Evolutionary conservation across 1,140 invertebrate genomes (phyloP).

Genomic region (Saccostrea glomerata): DNA sequence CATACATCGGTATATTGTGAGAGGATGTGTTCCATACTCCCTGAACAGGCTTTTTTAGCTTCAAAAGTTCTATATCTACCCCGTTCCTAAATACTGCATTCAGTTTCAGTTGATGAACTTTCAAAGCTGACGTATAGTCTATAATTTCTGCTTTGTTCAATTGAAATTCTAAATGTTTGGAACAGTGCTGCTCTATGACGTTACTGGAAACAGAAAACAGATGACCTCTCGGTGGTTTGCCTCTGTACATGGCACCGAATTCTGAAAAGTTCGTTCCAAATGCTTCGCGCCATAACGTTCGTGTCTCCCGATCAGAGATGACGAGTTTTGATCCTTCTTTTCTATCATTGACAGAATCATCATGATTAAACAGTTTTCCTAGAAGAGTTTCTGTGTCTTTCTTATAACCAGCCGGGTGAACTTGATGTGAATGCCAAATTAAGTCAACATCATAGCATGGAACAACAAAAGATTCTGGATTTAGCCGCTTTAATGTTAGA

Average conservation of each 20-base stretch:
- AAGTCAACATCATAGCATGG: slow-evolving; percentile 81
- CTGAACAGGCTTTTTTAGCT: slow-evolving; percentile 50
- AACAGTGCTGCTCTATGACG: background rate
- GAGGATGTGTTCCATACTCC: slow-evolving; percentile 19
- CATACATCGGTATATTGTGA: slow-evolving; percentile 30
- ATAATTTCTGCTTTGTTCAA: slow-evolving; percentile 43
- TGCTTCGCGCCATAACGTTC: slow-evolving; percentile 59
- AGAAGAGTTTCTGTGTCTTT: slow-evolving; percentile 75
- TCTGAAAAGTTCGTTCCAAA: slow-evolving; percentile 67
- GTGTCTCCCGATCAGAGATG: slow-evolving; percentile 56
- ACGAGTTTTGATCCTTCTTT: slow-evolving; percentile 72
- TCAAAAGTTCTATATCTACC: slow-evolving; percentile 45
- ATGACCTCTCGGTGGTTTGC: slow-evolving; percentile 59
- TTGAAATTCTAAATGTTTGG: slow-evolving; percentile 46
- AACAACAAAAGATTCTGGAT: slow-evolving; percentile 77
- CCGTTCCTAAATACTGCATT: slow-evolving; percentile 46
- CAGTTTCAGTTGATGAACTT: slow-evolving; percentile 49
- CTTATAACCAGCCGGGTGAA: slow-evolving; percentile 75
- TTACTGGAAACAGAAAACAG: background rate
- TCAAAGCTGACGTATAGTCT: slow-evolving; percentile 12
- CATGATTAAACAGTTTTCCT: slow-evolving; percentile 75
- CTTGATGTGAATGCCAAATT: slow-evolving; percentile 80
- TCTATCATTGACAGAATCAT: slow-evolving; percentile 79
- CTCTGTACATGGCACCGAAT: slow-evolving; percentile 72
- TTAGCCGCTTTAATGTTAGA: slow-evolving; percentile 76